Evolutionary conservation across 2,797 vertebrate genomes (phyloP).

Genomic region (Avahi laniger): DNA sequence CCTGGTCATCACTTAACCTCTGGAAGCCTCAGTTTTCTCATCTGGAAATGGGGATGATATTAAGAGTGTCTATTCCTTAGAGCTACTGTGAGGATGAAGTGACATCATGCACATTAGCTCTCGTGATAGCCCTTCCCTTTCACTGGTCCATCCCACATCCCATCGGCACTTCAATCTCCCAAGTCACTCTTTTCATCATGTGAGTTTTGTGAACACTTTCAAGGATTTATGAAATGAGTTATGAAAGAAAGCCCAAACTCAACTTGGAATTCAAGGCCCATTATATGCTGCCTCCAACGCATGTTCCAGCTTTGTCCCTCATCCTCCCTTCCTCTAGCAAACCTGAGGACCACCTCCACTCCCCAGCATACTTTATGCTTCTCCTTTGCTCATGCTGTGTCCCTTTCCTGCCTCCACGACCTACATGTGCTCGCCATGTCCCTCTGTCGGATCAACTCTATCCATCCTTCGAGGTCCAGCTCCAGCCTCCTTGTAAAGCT

Average conservation of each 20-base stretch:
- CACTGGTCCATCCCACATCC: background rate
- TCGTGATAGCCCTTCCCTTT: background rate
- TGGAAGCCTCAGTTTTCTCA: background rate
- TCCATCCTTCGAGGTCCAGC: background rate
- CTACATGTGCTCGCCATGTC: background rate
- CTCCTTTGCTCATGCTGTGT: background rate
- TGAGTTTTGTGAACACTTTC: background rate
- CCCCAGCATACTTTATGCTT: background rate
- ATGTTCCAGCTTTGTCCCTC: background rate
- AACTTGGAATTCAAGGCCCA: background rate
- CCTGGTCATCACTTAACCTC: background rate
- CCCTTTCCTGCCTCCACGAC: background rate
- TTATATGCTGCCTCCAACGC: background rate
- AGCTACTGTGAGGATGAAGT: background rate
- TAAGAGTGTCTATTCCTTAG: background rate
- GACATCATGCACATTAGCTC: background rate
- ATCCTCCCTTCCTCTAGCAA: background rate
- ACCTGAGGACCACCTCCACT: no score
- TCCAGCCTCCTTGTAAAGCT: background rate
- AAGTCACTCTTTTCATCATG: background rate
- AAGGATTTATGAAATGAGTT: background rate
- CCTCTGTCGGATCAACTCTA: background rate
- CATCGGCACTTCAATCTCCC: background rate
- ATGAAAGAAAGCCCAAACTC: slow-evolving; percentile 23
- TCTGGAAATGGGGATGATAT: background rate